Conservation (phyloP, 2,797 vertebrate genomes). For the Enteromius afrohamiltoni region DNA sequence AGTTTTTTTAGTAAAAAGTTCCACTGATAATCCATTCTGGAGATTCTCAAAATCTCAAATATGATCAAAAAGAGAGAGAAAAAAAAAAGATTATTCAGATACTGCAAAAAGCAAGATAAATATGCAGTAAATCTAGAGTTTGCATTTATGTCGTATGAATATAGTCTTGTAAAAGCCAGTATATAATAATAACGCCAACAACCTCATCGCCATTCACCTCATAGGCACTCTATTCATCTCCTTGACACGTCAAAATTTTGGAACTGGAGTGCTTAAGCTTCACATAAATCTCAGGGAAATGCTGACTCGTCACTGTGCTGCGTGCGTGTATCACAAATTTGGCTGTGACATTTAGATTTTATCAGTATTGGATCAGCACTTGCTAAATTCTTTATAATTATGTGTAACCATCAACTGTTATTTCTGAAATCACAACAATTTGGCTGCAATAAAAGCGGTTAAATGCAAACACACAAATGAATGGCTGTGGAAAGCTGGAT, state of each 20-base stretch:
- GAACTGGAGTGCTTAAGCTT: not conserved
- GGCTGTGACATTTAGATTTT: slow-evolving; percentile 25
- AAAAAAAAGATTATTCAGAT: not conserved
- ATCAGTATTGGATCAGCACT: slow-evolving; percentile 22
- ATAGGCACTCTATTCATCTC: not conserved
- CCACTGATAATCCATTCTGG: not conserved
- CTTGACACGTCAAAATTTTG: not conserved
- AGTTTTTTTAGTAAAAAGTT: not conserved
- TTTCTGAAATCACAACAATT: slow-evolving; percentile 44
- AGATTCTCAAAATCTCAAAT: no score
- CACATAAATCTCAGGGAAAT: slow-evolving; percentile 3
- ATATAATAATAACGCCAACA: not conserved
- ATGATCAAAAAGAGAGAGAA: not conserved
- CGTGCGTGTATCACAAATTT: slow-evolving; percentile 19
- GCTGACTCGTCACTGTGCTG: not conserved
- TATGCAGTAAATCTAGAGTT: not conserved
- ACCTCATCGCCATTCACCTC: not conserved
- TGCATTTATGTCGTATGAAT: not conserved
- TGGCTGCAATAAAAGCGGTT: slow-evolving; percentile 15
- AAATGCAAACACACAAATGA: slow-evolving; percentile 25
- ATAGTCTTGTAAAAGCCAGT: not conserved
- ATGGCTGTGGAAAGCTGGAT: slow-evolving; percentile 35
- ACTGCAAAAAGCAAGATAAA: no score
- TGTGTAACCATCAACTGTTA: slow-evolving; percentile 23
- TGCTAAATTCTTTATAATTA: slow-evolving; percentile 43